Evolutionary conservation across 2,797 vertebrate species (phyloP), one percentile per base, ranked within the genome.

Genomic region (Hypotaenidia philippensis): DNA sequence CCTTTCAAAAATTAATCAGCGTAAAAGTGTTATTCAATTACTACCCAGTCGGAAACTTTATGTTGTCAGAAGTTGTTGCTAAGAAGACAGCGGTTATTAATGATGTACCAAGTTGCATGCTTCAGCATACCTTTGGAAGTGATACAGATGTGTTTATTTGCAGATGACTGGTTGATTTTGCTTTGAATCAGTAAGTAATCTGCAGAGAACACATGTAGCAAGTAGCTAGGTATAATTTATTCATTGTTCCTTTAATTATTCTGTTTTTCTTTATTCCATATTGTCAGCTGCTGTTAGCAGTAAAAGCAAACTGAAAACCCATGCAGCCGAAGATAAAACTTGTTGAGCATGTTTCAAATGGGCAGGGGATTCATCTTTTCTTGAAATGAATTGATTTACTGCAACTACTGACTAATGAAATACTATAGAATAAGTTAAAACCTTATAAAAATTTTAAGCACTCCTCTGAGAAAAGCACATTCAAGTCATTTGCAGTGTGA

Each of bases 81-180:
- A 56, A 79, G 77, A 87, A n/a, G 32, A 44, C 63, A 11, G 57
- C 26, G 19, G 21, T 91, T 91, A 60, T 84, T 91, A 76, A 45
- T 25, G 66, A 70, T 34, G 61, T 75, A 64, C 50, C 1, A 5
- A 79, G 55, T 66, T 88, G 53, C 2, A 0, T 49, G 34, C 59
- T 94, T 84, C 41, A 60, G 56, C 53, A 9, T 38, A 69, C 78
- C 71, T 91, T 63, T 90, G 63, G 60, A 87, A 93, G 68, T 36
- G 0, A 32, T 81, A 71, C 76, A 83, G 52, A 88, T 78, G 63
- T 79, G 63, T 70, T 79, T 79, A 29, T 89, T 91, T 94, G 56
- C 80, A 96, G 63, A 41, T 76, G 92, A 66, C 77, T 94, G 70
- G 53, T 64, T 95, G 56, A 87, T 87, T 90, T 95, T 94, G 72